Evolutionary conservation across 1,140 invertebrate genomes (phyloP).

Genomic region (Thaumetopoea pityocampa): DNA sequence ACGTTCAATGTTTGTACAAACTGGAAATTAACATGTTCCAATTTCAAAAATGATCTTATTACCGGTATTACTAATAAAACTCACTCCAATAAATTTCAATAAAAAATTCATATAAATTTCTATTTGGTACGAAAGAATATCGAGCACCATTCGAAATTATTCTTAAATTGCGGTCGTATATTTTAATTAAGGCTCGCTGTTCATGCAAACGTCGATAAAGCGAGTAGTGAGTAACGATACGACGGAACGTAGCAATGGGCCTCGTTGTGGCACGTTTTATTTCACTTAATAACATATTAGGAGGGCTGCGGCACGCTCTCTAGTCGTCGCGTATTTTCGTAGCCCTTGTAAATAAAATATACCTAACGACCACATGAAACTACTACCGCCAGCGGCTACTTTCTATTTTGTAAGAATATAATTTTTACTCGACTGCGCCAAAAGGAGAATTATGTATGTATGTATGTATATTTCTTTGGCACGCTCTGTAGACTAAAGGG

Average conservation of each 20-base stretch:
- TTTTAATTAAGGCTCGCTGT: constrained; percentile 40
- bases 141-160: constrained; percentile 26
- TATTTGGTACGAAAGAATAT: constrained; percentile 32
- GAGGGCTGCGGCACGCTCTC: constrained; percentile 37
- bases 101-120: constrained; percentile 34
- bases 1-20: too few relatives aligned
- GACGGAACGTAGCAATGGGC: constrained; percentile 26
- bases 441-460: too few relatives aligned
- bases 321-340: constrained; percentile 35
- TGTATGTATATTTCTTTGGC: too few relatives aligned
- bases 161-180: constrained; percentile 36
- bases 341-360: constrained; percentile 57
- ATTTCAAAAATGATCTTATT: background rate
- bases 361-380: constrained; percentile 39
- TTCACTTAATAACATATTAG: constrained; percentile 70
- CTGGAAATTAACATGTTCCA: too few relatives aligned
- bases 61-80: background rate
- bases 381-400: constrained; percentile 21
- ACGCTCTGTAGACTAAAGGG: too few relatives aligned
- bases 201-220: constrained; percentile 53
- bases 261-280: constrained; percentile 47
- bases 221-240: constrained; percentile 39
- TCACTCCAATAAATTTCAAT: constrained; percentile 23
- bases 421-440: too few relatives aligned
- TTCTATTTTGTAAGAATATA: background rate